Evolutionary conservation across 2,888 invertebrate genomes (phyloP), one percentile per base, ranked within the genome.

Genomic region (Priapulus caudatus): DNA sequence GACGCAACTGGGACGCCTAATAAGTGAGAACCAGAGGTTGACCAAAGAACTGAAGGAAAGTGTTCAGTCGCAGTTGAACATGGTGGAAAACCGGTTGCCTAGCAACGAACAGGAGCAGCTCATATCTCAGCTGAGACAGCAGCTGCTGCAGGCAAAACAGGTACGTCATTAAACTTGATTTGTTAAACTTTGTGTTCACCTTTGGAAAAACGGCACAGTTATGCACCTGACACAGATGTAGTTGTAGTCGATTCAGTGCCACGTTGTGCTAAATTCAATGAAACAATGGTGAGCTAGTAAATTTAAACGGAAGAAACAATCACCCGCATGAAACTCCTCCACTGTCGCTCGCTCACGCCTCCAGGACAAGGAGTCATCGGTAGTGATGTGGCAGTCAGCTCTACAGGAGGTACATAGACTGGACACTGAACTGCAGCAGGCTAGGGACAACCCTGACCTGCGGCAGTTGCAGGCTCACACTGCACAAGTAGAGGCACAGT

Each of bases 351-450:
- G n/a, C n/a, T n/a, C n/a, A n/a, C n/a, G n/a, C n/a, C n/a, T 55
- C 2, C 33, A 68, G 67, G 68, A 69, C 57, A 68, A 67, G 53
- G 67, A 68, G 19, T 60, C 64, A 16, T 63, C 65, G 20, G 58
- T 64, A 44, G 64, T 65, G 46, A 64, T 65, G 61, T 67, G 66
- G 66, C 63, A 66, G 55, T 62, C 64, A 45, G 60, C 67, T 20
- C 60, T 61, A n/a, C 62, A 61, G 44, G 68, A 69, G 51, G 63
- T 68, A 18, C 67, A 67, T 48, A 55, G 66, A 21, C 57, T 68
- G 20, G 65, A 66, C 47, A 53, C 57, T 45, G 59, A 65, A 50
- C 52, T 67, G 20, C 53, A 66, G 65, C 62, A 60, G 50, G 63
- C 64, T 52, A 64, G 64, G 51, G 63, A 62, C 45, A 64, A 63